phyloP scores from a whole-genome alignment of 2,113 vertebrate species.

The Eulemur macaco region DNA sequence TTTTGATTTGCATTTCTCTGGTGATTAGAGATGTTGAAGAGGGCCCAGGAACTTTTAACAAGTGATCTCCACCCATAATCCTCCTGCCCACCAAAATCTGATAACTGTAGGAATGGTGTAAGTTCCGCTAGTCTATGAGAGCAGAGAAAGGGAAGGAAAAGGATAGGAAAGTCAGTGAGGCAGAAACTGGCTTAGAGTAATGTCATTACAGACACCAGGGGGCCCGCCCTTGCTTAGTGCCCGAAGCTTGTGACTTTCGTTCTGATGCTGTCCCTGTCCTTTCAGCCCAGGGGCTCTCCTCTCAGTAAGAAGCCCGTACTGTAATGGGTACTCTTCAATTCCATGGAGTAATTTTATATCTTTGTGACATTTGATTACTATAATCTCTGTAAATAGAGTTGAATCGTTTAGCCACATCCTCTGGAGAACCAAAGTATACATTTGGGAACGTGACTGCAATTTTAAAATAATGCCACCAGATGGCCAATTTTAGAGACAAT shows the following conservation, averaged over 20 bases:
- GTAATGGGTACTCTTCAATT: background rate
- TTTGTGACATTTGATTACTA: conserved; percentile 50
- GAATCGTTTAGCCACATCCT: background rate
- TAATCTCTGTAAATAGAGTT: conserved; percentile 36
- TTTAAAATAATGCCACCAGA: conserved; percentile 3
- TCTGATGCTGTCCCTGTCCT: background rate
- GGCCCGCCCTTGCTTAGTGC: rapidly evolving
- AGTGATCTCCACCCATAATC: background rate
- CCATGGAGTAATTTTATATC: conserved; percentile 20
- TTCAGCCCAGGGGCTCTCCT: background rate
- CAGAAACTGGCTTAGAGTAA: background rate
- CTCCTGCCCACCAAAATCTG: background rate
- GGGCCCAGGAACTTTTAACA: background rate
- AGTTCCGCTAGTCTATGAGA: background rate
- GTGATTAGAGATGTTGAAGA: too few relatives aligned
- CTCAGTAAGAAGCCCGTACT: background rate
- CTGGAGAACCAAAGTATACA: background rate
- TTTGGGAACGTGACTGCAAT: background rate
- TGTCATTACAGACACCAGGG: too few relatives aligned
- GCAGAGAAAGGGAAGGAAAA: background rate
- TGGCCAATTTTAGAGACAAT: background rate
- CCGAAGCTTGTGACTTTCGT: background rate
- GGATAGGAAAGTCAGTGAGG: background rate
- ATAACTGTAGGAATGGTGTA: background rate
- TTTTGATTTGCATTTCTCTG: too few relatives aligned